Base-by-base conservation (phyloP, 2,797 vertebrate genomes). In the Anguilla obscura region DNA sequence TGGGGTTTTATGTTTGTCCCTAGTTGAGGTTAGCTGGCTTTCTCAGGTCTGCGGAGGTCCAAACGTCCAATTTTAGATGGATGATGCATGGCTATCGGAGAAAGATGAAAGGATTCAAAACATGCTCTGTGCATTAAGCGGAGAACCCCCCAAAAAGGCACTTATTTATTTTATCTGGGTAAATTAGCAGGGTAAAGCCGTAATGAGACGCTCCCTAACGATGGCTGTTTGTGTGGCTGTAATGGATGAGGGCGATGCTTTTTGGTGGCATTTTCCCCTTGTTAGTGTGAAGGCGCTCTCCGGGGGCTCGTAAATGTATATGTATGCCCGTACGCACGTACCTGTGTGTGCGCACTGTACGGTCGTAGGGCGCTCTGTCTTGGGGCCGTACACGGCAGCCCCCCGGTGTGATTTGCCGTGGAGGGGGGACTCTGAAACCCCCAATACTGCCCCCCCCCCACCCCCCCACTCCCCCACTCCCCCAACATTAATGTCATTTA, bases 401-500 rank as follows among this genome's bases (percentile, higher is more conserved):
- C 93, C 90, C 95, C 95, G 95, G 90, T 91, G 93, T 97, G 96
- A 96, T 97, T 96, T 97, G 96, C 96, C 96, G 96, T 95, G 96
- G 96, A 40, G 96, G 96, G 95, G 96, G 96, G 95, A 94, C 95
- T 97, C 94, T 92, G 93, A 93, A 95, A 95, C 93, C 14, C 93
- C 95, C 96, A 95, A 96, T 96, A 96, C 95, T 94, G 89, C 96
- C 96, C 0, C 33, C 33, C 33, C 33, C 36, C 36, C 36, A 2
- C 36, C 40, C 96, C 97, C 96, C 93, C 14, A 93, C 95, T 96
- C 95, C 94, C 90, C 96, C 96, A 1, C 40, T 4, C 40, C 40
- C 40, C 96, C 97, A 45, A 45, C 96, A 97, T 98, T 98, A 98
- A 97, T 94, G 96, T 96, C 95, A 96, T 98, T 98, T 97, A 97